Base-by-base conservation (phyloP, 2,113 vertebrate genomes). In the Syrmaticus mikado region DNA sequence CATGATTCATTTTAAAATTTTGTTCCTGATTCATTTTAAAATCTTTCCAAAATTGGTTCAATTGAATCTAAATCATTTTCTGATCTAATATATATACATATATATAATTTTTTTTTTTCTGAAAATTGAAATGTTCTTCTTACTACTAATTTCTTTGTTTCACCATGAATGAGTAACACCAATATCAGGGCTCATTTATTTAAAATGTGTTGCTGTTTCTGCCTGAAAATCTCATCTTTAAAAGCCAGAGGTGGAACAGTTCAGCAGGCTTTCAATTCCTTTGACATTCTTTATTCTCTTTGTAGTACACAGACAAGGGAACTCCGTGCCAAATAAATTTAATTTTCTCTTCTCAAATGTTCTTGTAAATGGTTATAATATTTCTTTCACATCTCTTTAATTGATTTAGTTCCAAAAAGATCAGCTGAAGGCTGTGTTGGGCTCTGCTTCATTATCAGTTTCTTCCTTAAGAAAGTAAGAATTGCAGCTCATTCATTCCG, bases 291-390 rank as follows among this genome's bases (percentile, higher is more conserved):
- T 94, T 97, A 60, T 96, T 91, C 72, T 94, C 53, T 90, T 85
- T 90, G 20, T 62, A 87, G 58, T 80, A 89, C 87, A 89, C 68
- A 93, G 93, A 95, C 72, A 95, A 94, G 73, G 36, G 85, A 96
- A 77, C 60, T 64, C 81, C 89, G 68, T 93, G 70, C 76, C 87
- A 92, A 96, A 77, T 64, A 97, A 97, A 97, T 88, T 68, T 95
- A 96, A 97, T 96, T 96, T 97, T 79, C 66, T 92, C 80, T 86
- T n/a, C 85, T 95, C 64, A 82, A 95, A 95, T 89, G 53, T 85
- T 97, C 92, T 64, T 97, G 34, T 90, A 95, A 97, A 90, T 80
- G 27, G 85, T 95, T 97, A 81, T 80, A 91, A 94, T 97, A 94
- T 92, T 95, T 60, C 38, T 88, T 96, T 94, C 85, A 94, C 21